Evolutionary conservation across 2,888 invertebrate genomes (phyloP), one percentile per base, ranked within the genome.

Genomic region (Euphydryas editha): DNA sequence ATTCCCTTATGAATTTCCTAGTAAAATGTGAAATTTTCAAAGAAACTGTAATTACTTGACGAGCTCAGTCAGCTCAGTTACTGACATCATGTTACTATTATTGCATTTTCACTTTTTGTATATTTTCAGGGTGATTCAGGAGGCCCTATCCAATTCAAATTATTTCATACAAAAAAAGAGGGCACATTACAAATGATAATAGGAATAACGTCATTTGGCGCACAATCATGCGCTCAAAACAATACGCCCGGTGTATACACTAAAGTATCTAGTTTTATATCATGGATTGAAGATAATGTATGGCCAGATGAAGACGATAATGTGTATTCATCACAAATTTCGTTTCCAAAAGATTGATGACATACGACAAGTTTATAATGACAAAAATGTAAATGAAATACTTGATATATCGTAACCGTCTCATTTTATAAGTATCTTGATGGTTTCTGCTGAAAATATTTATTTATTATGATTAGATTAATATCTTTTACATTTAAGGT

Each of bases 91-190:
- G n/a, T n/a, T n/a, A n/a, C n/a, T n/a, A n/a, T n/a, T n/a, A n/a
- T n/a, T n/a, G n/a, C n/a, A n/a, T 30, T n/a, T 21, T 47, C n/a
- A n/a, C n/a, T 47, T 47, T 7, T n/a, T 36, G 5, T 55, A 56
- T 62, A 64, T 20, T 73, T 70, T 18, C 82, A 95, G 94, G 96
- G 96, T 56, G 96, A 96, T 82, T 95, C 95, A 4, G 96, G 96
- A 15, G 95, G 95, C 2, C 96, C 96, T 0, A 84, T 96, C 5
- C 90, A 93, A 74, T 58, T 13, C 42, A 37, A 63, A 51, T 18
- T 30, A 18, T 15, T 13, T 4, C 18, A 42, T 39, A 37, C 49
- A n/a, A 21, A 17, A 2, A 59, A 54, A n/a, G 57, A 66, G 24
- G 67, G 49, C 13, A 69, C 76, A 4, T 72, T 79, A 51, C 73